Base-by-base conservation (phyloP, 1,140 invertebrate genomes). In the Ephestia elutella region DNA sequence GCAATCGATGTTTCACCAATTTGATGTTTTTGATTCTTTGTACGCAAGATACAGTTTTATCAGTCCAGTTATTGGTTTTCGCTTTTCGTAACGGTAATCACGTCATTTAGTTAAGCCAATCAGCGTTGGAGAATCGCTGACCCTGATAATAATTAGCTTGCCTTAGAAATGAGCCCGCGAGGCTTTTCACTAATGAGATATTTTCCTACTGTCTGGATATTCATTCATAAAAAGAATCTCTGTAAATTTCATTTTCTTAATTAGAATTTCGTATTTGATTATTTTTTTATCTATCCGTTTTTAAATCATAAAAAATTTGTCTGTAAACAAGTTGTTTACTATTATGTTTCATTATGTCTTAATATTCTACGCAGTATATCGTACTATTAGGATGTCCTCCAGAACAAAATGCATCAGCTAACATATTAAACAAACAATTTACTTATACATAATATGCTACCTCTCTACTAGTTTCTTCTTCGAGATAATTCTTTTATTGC, bases 101-200 rank as follows among this genome's bases (percentile, higher is more conserved):
- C 38, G 38, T 44, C n/a, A 44, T 44, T 44, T 8, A 9, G n/a
- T 15, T 44, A 15, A 44, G 38, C 38, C 38, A 44, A 44, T 44
- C 38, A 15, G 38, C 38, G 7, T 3, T 15, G 38, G 38, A 44
- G 38, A 44, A 44, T n/a, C n/a, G 38, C 38, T 44, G 38, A 44
- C 38, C 38, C 38, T 44, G 38, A 44, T 44, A 44, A 44, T 44
- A 44, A 44, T 44, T 15, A 44, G 13, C 13, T 44, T 15, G 38
- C n/a, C 38, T 44, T 44, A 44, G 38, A 44, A 44, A 44, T 15
- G 38, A 44, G 38, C 38, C 38, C 5, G 15, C n/a, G 38, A 44
- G 38, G 13, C 38, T 44, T 44, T 44, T 44, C 38, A 44, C 13
- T 44, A 44, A 44, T 44, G 38, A 44, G 38, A 44, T 44, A 44